Evolutionary conservation across 2,888 invertebrate genomes (phyloP).

Genomic region (Escarpia spicata): DNA sequence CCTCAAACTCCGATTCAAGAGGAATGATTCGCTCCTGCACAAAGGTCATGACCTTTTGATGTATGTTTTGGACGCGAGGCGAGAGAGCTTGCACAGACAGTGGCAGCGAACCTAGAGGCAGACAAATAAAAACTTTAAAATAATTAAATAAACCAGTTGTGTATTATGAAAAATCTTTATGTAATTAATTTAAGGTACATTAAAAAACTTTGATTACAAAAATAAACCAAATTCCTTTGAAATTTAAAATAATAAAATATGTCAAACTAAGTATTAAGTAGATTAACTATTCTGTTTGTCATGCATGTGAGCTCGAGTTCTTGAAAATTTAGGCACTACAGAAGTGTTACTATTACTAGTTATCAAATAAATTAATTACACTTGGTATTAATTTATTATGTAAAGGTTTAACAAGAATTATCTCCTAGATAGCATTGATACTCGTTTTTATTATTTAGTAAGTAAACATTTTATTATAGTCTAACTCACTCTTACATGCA

Average conservation of each 20-base stretch:
- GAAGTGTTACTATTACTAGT: neutral
- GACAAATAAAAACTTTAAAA: neutral
- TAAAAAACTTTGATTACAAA: no score
- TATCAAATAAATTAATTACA: neutral
- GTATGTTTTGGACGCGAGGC: conserved; percentile 59
- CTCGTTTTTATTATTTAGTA: neutral
- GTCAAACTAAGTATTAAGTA: no score
- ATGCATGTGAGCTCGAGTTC: no score
- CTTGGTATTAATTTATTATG: neutral
- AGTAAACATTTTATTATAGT: no score
- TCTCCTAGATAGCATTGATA: neutral
- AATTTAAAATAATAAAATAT: no score
- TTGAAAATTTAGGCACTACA: neutral
- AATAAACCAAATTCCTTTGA: no score
- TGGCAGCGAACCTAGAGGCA: conserved; percentile 53
- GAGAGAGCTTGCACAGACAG: conserved; percentile 60
- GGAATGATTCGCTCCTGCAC: conserved; percentile 64
- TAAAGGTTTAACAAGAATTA: neutral
- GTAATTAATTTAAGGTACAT: no score
- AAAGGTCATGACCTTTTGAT: conserved; percentile 63
- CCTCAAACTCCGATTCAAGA: conserved; percentile 57
- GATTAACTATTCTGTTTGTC: no score
- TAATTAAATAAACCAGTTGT: no score
- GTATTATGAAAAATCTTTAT: no score
- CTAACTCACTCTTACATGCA: no score